phyloP scores from a whole-genome alignment of 2,888 invertebrate genomes.

The Tetanocera ferruginea region DNA sequence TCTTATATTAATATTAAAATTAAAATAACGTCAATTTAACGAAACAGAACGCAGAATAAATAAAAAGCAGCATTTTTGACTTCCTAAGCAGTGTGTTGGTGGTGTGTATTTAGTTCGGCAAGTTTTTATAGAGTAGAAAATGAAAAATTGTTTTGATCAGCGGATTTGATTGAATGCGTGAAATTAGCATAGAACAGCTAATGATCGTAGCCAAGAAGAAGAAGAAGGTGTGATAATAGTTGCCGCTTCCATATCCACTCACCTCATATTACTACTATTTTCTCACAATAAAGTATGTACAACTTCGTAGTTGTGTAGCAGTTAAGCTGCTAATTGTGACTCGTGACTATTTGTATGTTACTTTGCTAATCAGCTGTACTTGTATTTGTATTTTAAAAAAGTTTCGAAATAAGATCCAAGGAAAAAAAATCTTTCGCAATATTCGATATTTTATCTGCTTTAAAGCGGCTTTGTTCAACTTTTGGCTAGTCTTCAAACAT shows the following conservation, averaged over 20 bases:
- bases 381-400: no score
- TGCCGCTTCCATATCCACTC: no score
- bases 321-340: no score
- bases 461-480: conserved; percentile 18
- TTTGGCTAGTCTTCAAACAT: conserved; percentile 16
- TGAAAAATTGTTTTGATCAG: neutral
- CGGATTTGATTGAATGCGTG: neutral
- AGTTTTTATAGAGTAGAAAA: neutral
- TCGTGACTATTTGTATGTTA: no score
- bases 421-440: conserved; percentile 9
- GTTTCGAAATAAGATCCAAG: no score
- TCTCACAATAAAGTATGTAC: no score
- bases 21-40: neutral
- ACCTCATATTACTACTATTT: no score
- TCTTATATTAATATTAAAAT: neutral
- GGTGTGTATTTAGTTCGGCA: neutral
- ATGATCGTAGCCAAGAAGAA: no score
- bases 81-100: neutral
- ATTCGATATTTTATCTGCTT: neutral
- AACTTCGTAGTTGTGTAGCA: no score
- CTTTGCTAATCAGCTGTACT: no score
- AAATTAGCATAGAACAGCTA: neutral
- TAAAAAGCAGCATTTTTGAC: neutral
- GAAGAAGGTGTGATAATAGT: neutral
- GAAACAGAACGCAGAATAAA: neutral